A percentile compares a stretch with the other conserved stretches of the same genome.
Evolutionary conservation across 2,888 invertebrate genomes (phyloP).

Genomic region (Stenoptilia bipunctidactyla): DNA sequence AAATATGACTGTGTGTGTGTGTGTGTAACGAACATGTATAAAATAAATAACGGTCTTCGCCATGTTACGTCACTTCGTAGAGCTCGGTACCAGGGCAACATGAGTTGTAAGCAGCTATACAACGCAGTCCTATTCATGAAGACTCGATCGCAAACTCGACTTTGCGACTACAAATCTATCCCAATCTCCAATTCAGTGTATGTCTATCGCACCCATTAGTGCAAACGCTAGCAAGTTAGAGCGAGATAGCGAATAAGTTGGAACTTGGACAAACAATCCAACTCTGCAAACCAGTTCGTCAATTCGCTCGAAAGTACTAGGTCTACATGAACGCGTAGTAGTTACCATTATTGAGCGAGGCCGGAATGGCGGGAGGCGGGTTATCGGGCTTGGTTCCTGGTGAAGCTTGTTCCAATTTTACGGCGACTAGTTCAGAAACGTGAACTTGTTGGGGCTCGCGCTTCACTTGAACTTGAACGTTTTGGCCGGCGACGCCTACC

Average conservation of each 20-base stretch:
- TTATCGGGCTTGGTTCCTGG: constrained; percentile 72
- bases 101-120: not conserved
- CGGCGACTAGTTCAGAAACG: constrained; percentile 72
- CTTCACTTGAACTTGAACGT: constrained; percentile 73
- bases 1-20: too few relatives aligned
- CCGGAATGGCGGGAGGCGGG: constrained; percentile 46
- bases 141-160: not conserved
- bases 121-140: not conserved
- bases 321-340: constrained; percentile 16
- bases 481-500: constrained; percentile 58
- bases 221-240: not conserved
- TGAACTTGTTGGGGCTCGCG: constrained; percentile 73
- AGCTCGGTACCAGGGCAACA: constrained; percentile 5
- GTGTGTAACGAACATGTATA: too few relatives aligned
- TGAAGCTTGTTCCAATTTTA: constrained; percentile 77
- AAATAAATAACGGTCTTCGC: too few relatives aligned
- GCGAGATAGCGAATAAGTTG: not conserved
- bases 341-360: constrained; percentile 55
- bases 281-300: constrained; percentile 1
- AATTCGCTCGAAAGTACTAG: constrained; percentile 16
- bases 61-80: not conserved
- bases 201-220: not conserved
- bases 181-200: not conserved
- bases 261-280: not conserved
- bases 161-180: not conserved